Percentiles rank a stretch among this genome's conserved stretches.
These are phyloP conservation scores for Sarcophaga bullata DNA, from an alignment of 1,140 invertebrate genomes.

Conservation along the genomic window DNA sequence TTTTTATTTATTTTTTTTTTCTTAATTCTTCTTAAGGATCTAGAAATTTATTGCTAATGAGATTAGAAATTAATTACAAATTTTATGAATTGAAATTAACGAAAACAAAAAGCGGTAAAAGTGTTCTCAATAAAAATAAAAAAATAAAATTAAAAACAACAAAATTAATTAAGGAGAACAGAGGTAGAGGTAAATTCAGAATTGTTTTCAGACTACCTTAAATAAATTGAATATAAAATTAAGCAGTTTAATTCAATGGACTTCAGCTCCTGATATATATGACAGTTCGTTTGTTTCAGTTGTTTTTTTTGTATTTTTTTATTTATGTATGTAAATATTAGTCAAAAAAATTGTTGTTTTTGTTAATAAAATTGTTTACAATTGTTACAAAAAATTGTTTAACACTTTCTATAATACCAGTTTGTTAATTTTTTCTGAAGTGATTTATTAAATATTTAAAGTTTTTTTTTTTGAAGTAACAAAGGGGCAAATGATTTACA, in stretches of 20 bases:
- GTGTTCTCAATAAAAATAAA: too few relatives aligned
- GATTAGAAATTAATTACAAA: background rate
- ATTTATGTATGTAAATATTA: background rate
- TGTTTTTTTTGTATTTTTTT: background rate
- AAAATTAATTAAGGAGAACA: too few relatives aligned
- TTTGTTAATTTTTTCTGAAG: slow-evolving; percentile 15
- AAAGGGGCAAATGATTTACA: slow-evolving; percentile 63
- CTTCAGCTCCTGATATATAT: too few relatives aligned
- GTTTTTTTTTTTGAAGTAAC: slow-evolving; percentile 36
- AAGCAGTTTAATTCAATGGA: too few relatives aligned
- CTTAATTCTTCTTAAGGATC: background rate
- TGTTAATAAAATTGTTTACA: background rate
- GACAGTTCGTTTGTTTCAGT: too few relatives aligned
- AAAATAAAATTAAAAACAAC: too few relatives aligned
- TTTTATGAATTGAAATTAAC: background rate
- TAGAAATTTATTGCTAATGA: background rate
- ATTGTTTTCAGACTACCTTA: background rate
- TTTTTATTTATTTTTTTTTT: background rate
- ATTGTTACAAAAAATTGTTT: background rate
- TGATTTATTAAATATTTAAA: slow-evolving; percentile 35
- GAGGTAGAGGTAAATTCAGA: too few relatives aligned
- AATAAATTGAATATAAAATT: background rate
- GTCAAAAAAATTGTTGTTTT: too few relatives aligned
- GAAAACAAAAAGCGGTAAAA: background rate
- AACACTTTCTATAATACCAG: background rate